Base-by-base conservation (phyloP, 2,888 invertebrate species). In the Monochamus alternatus region DNA sequence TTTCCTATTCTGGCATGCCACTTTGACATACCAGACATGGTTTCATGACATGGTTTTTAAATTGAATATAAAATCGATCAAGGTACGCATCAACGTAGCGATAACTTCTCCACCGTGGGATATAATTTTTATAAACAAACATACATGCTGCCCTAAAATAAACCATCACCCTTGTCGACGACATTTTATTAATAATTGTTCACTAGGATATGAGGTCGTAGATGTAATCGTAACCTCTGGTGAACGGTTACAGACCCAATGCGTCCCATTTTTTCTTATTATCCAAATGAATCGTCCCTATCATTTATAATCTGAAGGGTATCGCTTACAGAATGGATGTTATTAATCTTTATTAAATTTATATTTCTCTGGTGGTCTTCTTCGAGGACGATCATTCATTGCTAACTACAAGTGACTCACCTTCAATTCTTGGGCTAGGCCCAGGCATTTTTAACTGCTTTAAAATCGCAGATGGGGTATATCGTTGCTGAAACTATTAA, bases 261-360 rank as follows among this genome's bases (percentile, higher is more conserved):
- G 14, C n/a, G 7, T 55, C 55, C 47, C 31, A 64, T 64, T 64
- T 64, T 47, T 64, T 31, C 64, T 64, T 64, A 64, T 64, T 64
- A 64, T 47, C 44, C 64, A 64, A 64, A 64, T 64, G 64, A 47
- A 47, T 64, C 64, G 47, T 38, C 44, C 44, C 64, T 38, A 64
- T 64, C 64, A 64, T 64, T 64, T 64, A 64, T 64, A 64, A 64
- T 64, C 64, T 64, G 64, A 64, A 64, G 47, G 64, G 64, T 64
- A 47, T 64, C 44, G 44, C 64, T 64, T 64, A 22, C 64, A 22
- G 10, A 44, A 47, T 8, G 47, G 64, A 64, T 64, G 47, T 64
- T 64, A 64, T 64, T 64, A 64, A 64, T 64, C 64, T 64, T 64
- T 64, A 64, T 64, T 64, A 64, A 64, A 64, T 64, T 64, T 64